These are phyloP conservation scores for Napeogenes inachia DNA, from an alignment of 2,888 invertebrate species.

Conservation along the genomic window DNA sequence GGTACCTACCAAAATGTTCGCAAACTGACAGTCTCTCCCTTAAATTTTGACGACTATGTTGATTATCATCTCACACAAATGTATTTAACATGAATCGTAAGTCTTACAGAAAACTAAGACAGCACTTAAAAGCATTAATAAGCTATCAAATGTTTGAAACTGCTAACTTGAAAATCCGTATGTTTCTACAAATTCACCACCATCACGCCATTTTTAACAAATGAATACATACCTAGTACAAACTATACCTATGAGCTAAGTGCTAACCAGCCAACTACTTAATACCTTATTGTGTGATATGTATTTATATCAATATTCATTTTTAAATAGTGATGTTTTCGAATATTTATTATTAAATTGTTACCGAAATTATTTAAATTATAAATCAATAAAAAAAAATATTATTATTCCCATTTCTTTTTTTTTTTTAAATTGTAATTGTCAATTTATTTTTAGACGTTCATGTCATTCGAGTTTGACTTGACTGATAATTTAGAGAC, in stretches of 20 bases:
- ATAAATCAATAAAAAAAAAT: background rate
- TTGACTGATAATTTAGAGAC: background rate
- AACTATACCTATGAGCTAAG: slow-evolving; percentile 19
- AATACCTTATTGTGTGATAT: slow-evolving; percentile 8
- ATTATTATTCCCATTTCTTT: background rate
- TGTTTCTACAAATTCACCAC: slow-evolving; percentile 63
- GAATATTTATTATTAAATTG: background rate
- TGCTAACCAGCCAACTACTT: slow-evolving; percentile 33
- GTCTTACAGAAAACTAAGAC: slow-evolving; percentile 51
- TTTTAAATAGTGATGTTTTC: background rate
- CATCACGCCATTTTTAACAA: slow-evolving; percentile 76
- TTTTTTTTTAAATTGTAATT: background rate
- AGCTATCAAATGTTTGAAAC: slow-evolving; percentile 57
- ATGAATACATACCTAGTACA: slow-evolving; percentile 51
- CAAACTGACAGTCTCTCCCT: slow-evolving; percentile 73
- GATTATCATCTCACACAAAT: slow-evolving; percentile 35
- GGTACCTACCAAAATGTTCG: slow-evolving; percentile 50
- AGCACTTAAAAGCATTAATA: slow-evolving; percentile 45
- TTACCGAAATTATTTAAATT: background rate
- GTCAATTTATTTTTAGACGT: slow-evolving; percentile 3
- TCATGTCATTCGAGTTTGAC: slow-evolving; percentile 1
- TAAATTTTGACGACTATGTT: slow-evolving; percentile 56
- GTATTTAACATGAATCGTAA: slow-evolving; percentile 40
- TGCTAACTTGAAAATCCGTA: slow-evolving; percentile 64
- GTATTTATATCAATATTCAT: slow-evolving; percentile 12